Percentiles rank a stretch among this genome's conserved stretches.
phyloP scores from a whole-genome alignment of 2,797 vertebrate species.

The Falco naumanni region DNA sequence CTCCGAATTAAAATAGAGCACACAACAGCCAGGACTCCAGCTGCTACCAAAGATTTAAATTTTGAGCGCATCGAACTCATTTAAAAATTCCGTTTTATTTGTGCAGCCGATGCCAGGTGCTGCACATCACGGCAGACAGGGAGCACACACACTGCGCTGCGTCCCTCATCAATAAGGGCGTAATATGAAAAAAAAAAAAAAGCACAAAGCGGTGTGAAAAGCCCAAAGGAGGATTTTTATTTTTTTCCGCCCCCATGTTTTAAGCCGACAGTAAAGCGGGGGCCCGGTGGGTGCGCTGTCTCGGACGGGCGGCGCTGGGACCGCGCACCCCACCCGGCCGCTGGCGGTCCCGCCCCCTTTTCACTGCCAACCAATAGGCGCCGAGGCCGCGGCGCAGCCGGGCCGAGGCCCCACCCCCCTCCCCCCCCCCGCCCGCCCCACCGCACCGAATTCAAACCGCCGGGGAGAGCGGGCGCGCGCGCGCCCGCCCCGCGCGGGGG shows the following conservation, averaged over 20 bases:
- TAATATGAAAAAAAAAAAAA: no score
- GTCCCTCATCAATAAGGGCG: accelerated
- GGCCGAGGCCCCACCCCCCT: conserved; percentile 36
- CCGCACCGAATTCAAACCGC: conserved; percentile 72
- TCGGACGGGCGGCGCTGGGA: not conserved
- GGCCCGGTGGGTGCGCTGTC: not conserved
- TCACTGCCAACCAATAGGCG: conserved; percentile 37
- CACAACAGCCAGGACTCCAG: not conserved
- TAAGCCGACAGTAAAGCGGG: no score
- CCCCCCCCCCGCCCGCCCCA: conserved; percentile 63
- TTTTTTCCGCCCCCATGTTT: not conserved
- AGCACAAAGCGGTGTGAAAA: not conserved
- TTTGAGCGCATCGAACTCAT: not conserved
- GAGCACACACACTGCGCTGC: not conserved
- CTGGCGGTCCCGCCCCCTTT: not conserved
- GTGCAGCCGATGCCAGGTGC: not conserved
- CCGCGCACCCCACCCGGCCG: not conserved
- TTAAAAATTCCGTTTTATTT: not conserved
- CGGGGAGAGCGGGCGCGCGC: not conserved
- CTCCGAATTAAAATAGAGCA: accelerated
- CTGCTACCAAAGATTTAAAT: not conserved
- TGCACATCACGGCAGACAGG: not conserved
- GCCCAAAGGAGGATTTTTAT: accelerated
- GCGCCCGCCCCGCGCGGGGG: conserved; percentile 32
- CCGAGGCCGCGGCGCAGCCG: not conserved